These are phyloP conservation scores for Eidolon helvum DNA, from an alignment of 2,113 vertebrate species.

Conservation along the genomic window DNA sequence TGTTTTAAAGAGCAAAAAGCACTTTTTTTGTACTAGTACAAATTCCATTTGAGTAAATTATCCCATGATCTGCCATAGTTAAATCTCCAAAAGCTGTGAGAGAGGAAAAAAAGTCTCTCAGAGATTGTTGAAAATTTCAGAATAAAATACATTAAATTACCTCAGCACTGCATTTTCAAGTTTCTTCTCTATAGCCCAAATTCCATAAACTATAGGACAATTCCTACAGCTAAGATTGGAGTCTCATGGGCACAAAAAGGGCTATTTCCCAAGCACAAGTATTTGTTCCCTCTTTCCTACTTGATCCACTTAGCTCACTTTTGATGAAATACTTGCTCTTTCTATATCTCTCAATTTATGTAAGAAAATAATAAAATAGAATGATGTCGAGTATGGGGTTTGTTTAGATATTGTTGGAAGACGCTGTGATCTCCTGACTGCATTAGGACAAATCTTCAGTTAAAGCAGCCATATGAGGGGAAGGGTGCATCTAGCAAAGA, in stretches of 20 bases:
- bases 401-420: neutral
- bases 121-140: neutral
- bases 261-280: conserved; percentile 10
- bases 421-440: neutral
- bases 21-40: conserved; percentile 19
- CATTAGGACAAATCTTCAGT: neutral
- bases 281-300: neutral
- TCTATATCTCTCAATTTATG: neutral
- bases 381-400: neutral
- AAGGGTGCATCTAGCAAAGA: neutral
- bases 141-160: conserved; percentile 7
- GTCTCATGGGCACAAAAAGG: neutral
- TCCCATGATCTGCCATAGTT: neutral
- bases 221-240: neutral
- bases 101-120: neutral
- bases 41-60: conserved; percentile 57
- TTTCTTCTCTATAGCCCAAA: conserved; percentile 22
- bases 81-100: conserved; percentile 10
- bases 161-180: conserved; percentile 33
- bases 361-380: neutral
- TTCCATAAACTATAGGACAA: conserved; percentile 56
- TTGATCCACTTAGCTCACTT: neutral
- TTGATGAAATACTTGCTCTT: neutral
- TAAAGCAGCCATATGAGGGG: neutral
- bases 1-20: conserved; percentile 8